Evolutionary conservation across 2,797 vertebrate species (phyloP), one percentile per base, ranked within the genome.

Genomic region (Bryconaethiops microstoma): DNA sequence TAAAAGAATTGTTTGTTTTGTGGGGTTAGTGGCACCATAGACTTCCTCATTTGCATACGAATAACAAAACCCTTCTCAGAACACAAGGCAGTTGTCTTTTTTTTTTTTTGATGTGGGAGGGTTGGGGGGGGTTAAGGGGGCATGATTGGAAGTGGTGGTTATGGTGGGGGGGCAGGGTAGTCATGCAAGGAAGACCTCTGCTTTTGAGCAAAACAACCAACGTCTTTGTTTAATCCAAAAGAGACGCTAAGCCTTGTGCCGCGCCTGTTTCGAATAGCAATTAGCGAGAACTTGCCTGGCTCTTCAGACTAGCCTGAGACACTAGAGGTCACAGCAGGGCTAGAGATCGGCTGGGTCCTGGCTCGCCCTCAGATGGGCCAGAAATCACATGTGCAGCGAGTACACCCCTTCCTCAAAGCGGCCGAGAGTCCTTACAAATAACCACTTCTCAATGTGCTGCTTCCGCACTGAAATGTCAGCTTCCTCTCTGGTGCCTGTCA

Each of bases 61-160:
- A 93, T 92, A 90, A 88, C 82, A 91, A 85, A 90, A 87, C 89
- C 90, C 90, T 86, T 82, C 90, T 89, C n/a, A n/a, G n/a, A n/a
- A n/a, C 94, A 94, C 94, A 95, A 94, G 90, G 90, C 93, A 94
- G 88, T 91, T 90, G 91, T 92, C 91, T 93, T 92, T 92, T 62
- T 60, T 57, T 63, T 63, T 29, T 69, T 25, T 79, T 29, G 29
- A 3, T 48, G 29, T 42, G 54, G 40, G 35, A n/a, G 48, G 25
- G 69, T 25, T 76, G 39, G 62, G 39, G 17, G 25, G 48, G 63
- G 29, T 29, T 29, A 29, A 29, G 54, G 29, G 52, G 54, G 4
- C 9, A 14, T 50, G 48, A 69, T 17, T 68, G 35, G 57, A 45
- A 80, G 69, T 25, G 50, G 29, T 29, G 29, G 29, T 29, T 29